phyloP scores from a whole-genome alignment of 2,797 vertebrate species.

The Lithobates pipiens region DNA sequence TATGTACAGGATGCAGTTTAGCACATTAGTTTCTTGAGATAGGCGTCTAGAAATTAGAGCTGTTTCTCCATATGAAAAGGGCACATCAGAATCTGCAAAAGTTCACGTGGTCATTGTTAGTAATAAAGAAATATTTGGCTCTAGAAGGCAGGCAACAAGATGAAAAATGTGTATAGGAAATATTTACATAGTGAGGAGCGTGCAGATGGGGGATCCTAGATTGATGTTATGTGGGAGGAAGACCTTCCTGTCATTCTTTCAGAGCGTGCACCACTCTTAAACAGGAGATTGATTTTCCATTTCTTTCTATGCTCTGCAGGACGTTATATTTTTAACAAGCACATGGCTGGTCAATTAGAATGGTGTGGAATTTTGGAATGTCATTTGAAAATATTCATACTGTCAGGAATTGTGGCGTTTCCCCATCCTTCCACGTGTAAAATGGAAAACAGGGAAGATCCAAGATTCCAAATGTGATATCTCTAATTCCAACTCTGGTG shows the following conservation, averaged over 20 bases:
- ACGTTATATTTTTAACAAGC: slow-evolving; percentile 3
- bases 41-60: too few relatives aligned
- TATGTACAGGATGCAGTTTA: too few relatives aligned
- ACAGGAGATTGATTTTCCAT: slow-evolving; percentile 43
- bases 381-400: background rate
- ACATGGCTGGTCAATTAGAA: background rate
- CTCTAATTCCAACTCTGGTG: background rate
- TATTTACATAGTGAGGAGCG: slow-evolving; percentile 34
- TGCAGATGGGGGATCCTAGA: slow-evolving; percentile 15
- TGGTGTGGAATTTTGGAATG: background rate
- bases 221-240: slow-evolving; percentile 24
- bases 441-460: slow-evolving; percentile 17
- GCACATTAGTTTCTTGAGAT: too few relatives aligned
- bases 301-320: background rate
- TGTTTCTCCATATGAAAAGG: background rate
- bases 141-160: slow-evolving; percentile 16
- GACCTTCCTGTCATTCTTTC: slow-evolving; percentile 29
- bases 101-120: background rate
- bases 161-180: slow-evolving; percentile 37
- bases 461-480: background rate
- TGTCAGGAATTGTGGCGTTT: background rate
- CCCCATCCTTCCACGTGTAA: background rate
- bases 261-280: slow-evolving; percentile 17
- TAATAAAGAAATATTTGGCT: slow-evolving; percentile 12
- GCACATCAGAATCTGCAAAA: background rate